phyloP scores from a whole-genome alignment of 2,888 invertebrate species.

The Dioctria rufipes region DNA sequence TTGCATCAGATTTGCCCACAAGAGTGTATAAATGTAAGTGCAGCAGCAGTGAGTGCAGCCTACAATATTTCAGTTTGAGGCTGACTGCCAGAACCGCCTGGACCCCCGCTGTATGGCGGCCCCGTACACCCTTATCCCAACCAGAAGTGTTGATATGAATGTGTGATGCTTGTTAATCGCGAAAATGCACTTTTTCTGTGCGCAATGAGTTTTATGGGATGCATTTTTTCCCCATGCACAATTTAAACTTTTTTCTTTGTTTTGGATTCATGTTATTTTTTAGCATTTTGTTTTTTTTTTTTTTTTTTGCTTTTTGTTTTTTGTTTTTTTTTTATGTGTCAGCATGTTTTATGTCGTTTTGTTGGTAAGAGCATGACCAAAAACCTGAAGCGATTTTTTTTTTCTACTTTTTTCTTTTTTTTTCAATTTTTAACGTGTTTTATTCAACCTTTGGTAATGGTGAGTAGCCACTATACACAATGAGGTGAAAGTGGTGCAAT shows the following conservation, averaged over 20 bases:
- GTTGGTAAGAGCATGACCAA: slow-evolving; percentile 53
- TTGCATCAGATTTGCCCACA: slow-evolving; percentile 47
- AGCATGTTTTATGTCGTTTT: slow-evolving; percentile 52
- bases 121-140: neutral
- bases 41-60: slow-evolving; percentile 8
- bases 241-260: slow-evolving; percentile 36
- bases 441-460: slow-evolving; percentile 54
- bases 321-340: slow-evolving; percentile 44
- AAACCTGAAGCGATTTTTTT: slow-evolving; percentile 45
- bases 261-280: slow-evolving; percentile 32
- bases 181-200: slow-evolving; percentile 53
- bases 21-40: slow-evolving; percentile 44
- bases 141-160: slow-evolving; percentile 52
- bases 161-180: slow-evolving; percentile 53
- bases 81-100: neutral
- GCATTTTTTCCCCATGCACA: slow-evolving; percentile 49
- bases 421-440: slow-evolving; percentile 48
- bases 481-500: slow-evolving; percentile 54
- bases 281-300: slow-evolving; percentile 30
- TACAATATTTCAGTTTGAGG: neutral
- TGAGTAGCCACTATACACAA: slow-evolving; percentile 53
- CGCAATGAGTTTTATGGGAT: slow-evolving; percentile 53
- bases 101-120: neutral
- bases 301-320: slow-evolving; percentile 38
- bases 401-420: slow-evolving; percentile 18